phyloP scores from a whole-genome alignment of 2,113 vertebrate species.

The Gymnarchus niloticus region DNA sequence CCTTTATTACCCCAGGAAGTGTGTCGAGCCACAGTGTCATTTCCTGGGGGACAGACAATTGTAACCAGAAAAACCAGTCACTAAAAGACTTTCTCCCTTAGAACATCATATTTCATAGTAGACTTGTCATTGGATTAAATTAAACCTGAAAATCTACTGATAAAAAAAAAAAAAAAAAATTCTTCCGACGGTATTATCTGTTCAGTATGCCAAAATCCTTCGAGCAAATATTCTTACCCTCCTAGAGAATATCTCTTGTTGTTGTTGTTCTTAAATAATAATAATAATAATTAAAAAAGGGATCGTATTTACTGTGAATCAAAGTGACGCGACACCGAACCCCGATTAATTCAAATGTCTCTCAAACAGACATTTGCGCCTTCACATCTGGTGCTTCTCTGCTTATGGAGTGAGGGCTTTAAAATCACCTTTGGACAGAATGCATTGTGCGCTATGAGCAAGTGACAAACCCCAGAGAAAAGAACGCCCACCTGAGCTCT shows the following conservation, averaged over 20 bases:
- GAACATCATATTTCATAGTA: not conserved
- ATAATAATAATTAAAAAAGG: not conserved
- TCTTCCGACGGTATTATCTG: not conserved
- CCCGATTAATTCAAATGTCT: conserved; percentile 3
- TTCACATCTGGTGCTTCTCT: too few relatives aligned
- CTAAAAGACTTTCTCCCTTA: not conserved
- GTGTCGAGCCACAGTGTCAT: not conserved
- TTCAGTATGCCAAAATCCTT: not conserved
- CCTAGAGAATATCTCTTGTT: not conserved
- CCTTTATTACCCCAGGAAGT: not conserved
- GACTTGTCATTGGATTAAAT: not conserved
- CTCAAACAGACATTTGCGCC: not conserved
- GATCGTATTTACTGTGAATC: not conserved
- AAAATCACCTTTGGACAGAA: not conserved
- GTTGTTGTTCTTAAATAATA: not conserved
- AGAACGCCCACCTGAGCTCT: not conserved
- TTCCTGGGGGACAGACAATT: not conserved
- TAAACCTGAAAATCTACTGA: not conserved
- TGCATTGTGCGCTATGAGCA: not conserved
- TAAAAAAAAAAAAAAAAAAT: too few relatives aligned
- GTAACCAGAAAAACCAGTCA: not conserved
- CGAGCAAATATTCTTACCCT: not conserved
- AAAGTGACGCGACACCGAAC: not conserved
- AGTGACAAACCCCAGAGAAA: conserved; percentile 16
- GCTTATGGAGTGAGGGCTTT: not conserved